Percentiles rank a stretch among this genome's conserved stretches.
Evolutionary conservation across 2,888 invertebrate genomes (phyloP).

Genomic region (Ectemnius continuus): DNA sequence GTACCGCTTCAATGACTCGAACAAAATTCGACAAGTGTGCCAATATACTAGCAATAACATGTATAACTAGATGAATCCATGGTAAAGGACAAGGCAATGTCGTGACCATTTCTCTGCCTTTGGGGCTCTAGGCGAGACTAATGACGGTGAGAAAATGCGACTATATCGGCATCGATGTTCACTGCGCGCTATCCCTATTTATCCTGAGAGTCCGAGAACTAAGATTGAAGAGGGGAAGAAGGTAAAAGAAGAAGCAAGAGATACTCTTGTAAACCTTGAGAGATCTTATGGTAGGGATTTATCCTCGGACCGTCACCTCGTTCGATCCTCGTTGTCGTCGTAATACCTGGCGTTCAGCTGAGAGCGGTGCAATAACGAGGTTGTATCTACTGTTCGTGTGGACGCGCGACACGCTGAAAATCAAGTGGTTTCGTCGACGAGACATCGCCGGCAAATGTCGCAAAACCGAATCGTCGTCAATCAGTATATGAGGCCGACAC

Average conservation of each 20-base stretch:
- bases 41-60: conserved; percentile 46
- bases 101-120: conserved; percentile 4
- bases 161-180: conserved; percentile 14
- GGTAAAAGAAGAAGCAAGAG: conserved; percentile 5
- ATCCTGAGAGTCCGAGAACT: not conserved
- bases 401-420: conserved; percentile 18
- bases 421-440: conserved; percentile 27
- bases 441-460: conserved; percentile 21
- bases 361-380: not conserved
- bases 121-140: conserved; percentile 3
- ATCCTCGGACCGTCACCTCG: not conserved
- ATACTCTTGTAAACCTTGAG: conserved; percentile 5
- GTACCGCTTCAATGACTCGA: conserved; percentile 51
- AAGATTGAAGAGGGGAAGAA: conserved; percentile 2
- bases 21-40: conserved; percentile 50
- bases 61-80: conserved; percentile 31
- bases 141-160: conserved; percentile 2
- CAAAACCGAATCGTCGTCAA: conserved; percentile 44
- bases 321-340: conserved; percentile 14
- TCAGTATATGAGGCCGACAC: conserved; percentile 50
- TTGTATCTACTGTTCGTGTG: conserved; percentile 18
- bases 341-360: conserved; percentile 12
- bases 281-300: conserved; percentile 9
- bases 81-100: conserved; percentile 12
- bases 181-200: conserved; percentile 11